Base-by-base conservation (phyloP, 2,797 vertebrate genomes). In the Sebastes kiyomatsui region DNA sequence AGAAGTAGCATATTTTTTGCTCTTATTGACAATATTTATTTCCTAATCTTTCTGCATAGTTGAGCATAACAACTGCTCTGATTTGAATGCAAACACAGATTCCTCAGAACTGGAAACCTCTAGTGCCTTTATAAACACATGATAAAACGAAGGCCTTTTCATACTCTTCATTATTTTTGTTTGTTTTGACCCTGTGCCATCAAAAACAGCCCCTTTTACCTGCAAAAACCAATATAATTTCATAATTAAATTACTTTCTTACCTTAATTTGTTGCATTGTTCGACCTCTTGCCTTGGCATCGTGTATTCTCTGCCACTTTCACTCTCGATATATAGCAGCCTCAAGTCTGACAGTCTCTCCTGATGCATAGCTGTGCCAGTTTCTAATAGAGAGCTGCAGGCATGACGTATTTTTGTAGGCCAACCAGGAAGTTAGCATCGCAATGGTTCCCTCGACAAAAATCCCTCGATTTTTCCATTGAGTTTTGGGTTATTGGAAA, bases 21-120 rank as follows among this genome's bases (percentile, higher is more conserved):
- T 30, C 13, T 54, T 35, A 46, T 65, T 46, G 28, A 11, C 61
- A 33, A 54, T 16, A 67, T 84, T 64, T 77, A 54, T 67, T 66
- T 60, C 12, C 65, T 65, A 73, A 86, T 83, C 77, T 81, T 80
- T 72, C 32, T 64, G 55, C 67, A 79, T n/a, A 72, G 62, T 68
- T 22, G 25, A 60, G 60, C 58, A 69, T 16, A 69, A 61, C 38
- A 66, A 79, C 20, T 20, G 38, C 22, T 33, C 13, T 12, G 4
- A 5, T 18, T 18, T 82, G 23, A 65, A 84, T 77, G 27, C 23
- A 86, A 79, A 84, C 49, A 69, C 20, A 4, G 10, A 42, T 9
- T 10, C 4, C 32, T 52, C 3, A 25, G 55, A 56, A n/a, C n/a
- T 66, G 7, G 25, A 67, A 72, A 65, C 9, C 2, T 27, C n/a